Conservation (phyloP, 2,113 vertebrate species). For the Lophochroa leadbeateri region DNA sequence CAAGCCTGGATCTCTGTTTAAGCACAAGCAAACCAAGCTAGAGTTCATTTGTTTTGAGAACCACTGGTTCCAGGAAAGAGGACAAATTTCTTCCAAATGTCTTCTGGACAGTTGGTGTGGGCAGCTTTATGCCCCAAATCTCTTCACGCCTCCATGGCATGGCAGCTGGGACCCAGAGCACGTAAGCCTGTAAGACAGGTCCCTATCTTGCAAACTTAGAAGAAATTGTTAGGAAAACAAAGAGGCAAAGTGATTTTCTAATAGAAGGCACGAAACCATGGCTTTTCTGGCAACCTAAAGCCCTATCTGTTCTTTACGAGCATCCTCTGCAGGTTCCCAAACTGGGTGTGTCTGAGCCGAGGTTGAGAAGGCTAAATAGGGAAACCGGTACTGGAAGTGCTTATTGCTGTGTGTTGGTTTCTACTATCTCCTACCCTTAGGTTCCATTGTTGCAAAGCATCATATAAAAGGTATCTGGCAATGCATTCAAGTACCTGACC, state of each 20-base stretch:
- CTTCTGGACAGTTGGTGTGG: neutral
- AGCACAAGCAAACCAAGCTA: slow-evolving; percentile 5
- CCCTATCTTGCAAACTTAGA: neutral
- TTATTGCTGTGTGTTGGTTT: neutral
- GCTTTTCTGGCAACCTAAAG: neutral
- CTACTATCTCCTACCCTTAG: neutral
- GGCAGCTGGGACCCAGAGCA: neutral
- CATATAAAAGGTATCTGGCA: neutral
- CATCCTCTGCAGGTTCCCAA: neutral
- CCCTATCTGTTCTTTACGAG: neutral
- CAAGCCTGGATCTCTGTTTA: neutral
- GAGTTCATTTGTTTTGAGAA: neutral
- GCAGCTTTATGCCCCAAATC: neutral
- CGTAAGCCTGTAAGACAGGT: neutral
- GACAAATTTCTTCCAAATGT: neutral
- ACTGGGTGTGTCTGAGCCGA: neutral
- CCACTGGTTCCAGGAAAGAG: neutral
- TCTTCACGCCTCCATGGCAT: neutral
- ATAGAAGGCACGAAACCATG: neutral
- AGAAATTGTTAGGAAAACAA: neutral
- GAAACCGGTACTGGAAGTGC: neutral
- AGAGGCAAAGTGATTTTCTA: neutral
- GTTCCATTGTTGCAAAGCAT: neutral
- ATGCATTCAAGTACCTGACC: neutral
- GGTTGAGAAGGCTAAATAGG: neutral